Evolutionary conservation across 2,113 vertebrate species (phyloP).

Genomic region (Isurus oxyrinchus): DNA sequence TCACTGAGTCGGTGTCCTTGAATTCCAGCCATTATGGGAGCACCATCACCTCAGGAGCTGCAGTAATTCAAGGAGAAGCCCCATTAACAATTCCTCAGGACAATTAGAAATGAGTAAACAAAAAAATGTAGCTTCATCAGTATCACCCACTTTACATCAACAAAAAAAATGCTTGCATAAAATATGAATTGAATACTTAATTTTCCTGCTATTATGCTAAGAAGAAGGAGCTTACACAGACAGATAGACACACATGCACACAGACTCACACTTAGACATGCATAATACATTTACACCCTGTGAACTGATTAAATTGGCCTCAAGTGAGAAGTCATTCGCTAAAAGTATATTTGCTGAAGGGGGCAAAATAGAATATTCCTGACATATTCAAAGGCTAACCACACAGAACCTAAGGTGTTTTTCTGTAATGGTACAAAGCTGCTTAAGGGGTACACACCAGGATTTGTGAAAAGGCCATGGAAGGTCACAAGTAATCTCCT

Average conservation of each 20-base stretch:
- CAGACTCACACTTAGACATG: not conserved
- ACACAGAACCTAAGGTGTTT: not conserved
- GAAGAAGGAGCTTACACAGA: not conserved
- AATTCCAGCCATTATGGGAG: too few relatives aligned
- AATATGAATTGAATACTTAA: not conserved
- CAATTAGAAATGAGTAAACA: too few relatives aligned
- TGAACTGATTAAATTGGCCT: not conserved
- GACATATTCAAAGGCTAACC: not conserved
- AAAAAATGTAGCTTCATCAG: too few relatives aligned
- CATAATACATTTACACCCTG: not conserved
- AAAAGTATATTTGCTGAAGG: not conserved
- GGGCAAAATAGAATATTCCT: not conserved
- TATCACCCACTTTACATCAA: too few relatives aligned
- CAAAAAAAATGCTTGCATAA: not conserved
- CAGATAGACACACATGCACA: not conserved
- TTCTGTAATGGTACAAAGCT: not conserved
- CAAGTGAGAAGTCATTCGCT: not conserved
- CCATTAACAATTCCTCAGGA: too few relatives aligned
- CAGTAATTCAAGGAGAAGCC: too few relatives aligned
- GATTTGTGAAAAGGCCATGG: not conserved
- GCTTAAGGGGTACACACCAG: slow-evolving; percentile 5
- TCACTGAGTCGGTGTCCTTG: too few relatives aligned
- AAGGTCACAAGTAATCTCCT: slow-evolving; percentile 13
- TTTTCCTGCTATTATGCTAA: not conserved
- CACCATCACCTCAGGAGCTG: too few relatives aligned